Percentiles rank a stretch among this genome's conserved stretches.
Conservation (phyloP, 2,113 vertebrate genomes). For the Tangachromis dhanisi region DNA sequence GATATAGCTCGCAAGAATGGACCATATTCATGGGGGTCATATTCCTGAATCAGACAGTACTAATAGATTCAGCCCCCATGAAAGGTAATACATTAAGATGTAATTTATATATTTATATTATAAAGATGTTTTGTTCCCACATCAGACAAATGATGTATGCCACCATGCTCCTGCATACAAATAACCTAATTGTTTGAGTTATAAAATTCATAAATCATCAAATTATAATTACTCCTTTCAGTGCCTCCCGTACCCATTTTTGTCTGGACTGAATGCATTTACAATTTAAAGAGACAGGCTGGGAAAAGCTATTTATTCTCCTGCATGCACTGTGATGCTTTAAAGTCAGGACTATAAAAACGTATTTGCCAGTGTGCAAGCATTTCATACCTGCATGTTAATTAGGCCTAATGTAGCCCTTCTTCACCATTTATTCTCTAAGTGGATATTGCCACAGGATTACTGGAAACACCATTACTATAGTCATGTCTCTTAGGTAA, state of each 20-base stretch:
- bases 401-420: neutral
- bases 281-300: conserved; percentile 10
- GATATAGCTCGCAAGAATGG: conserved; percentile 52
- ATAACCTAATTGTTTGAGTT: conserved; percentile 40
- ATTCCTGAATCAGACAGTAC: conserved; percentile 32
- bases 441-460: neutral
- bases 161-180: conserved; percentile 32
- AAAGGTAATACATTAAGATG: conserved; percentile 45
- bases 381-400: neutral
- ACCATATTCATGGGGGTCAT: conserved; percentile 28
- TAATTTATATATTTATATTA: conserved; percentile 47
- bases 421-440: neutral
- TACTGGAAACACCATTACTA: neutral
- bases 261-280: conserved; percentile 11
- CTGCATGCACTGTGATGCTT: neutral
- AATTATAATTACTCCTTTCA: conserved; percentile 35
- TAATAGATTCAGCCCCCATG: conserved; percentile 31
- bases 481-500: neutral
- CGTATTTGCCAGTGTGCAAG: neutral
- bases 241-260: neutral
- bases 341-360: neutral
- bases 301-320: neutral
- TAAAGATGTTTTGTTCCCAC: conserved; percentile 17
- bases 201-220: conserved; percentile 41
- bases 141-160: conserved; percentile 5